Conservation (phyloP, 2,888 invertebrate species). For the Cephonodes hylas region DNA sequence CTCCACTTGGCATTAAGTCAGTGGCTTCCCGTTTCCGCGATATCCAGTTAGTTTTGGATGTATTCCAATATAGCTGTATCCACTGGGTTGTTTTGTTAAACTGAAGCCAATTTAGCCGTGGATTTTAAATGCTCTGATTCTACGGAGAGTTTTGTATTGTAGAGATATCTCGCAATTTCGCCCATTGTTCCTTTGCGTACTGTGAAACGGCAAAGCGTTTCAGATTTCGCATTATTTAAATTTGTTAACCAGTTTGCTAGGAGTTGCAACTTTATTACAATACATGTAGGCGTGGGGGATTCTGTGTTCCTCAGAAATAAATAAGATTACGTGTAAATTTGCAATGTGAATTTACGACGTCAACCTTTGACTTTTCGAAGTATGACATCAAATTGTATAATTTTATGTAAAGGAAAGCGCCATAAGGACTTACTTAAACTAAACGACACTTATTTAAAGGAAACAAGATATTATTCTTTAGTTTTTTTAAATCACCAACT, state of each 20-base stretch:
- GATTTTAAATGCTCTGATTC: neutral
- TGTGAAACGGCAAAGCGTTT: neutral
- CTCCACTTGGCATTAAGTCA: neutral
- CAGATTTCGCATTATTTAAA: neutral
- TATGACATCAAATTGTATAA: too few relatives aligned
- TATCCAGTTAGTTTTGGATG: constrained; percentile 20
- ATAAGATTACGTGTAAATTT: neutral
- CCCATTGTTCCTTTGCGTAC: neutral
- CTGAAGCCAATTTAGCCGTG: constrained; percentile 16
- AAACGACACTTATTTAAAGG: too few relatives aligned
- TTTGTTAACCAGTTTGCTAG: neutral
- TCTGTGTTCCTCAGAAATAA: neutral
- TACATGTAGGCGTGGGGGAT: neutral
- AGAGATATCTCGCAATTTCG: constrained; percentile 9
- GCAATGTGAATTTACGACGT: too few relatives aligned
- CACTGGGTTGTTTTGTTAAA: constrained; percentile 20
- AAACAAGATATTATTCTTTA: too few relatives aligned
- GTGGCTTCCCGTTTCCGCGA: neutral
- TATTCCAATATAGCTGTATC: constrained; percentile 21
- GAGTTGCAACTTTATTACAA: neutral
- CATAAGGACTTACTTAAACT: too few relatives aligned
- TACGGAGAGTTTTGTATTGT: neutral
- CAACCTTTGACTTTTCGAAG: too few relatives aligned
- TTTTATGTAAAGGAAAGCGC: too few relatives aligned
- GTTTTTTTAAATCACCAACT: too few relatives aligned